Base-by-base conservation (phyloP, 2,888 invertebrate species). In the Dichetophora obliterata region DNA sequence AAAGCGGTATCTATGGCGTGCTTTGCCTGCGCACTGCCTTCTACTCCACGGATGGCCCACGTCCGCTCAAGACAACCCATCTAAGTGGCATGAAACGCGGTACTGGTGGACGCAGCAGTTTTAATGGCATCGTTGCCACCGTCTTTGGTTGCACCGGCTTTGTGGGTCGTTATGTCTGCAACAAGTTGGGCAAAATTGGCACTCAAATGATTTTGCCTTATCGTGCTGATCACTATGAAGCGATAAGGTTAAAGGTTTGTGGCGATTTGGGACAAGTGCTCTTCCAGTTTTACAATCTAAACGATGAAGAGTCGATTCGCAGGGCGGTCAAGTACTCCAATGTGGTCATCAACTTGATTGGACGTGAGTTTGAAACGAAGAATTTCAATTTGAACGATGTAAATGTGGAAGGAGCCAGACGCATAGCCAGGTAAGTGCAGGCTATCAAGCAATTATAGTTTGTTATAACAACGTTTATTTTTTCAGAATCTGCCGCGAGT, bases 41-140 rank as follows among this genome's bases (percentile, higher is more conserved):
- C 72, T 86, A 85, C 77, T 85, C 86, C 3, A 82, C 85, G 2
- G 88, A 89, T 69, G 82, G 80, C 2, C 87, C 88, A 24, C 87
- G 89, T 43, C 88, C 88, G 2, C 79, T 90, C 27, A 90, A 89
- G 80, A 91, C 88, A 71, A 91, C 91, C 79, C 94, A 93, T 89
- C 86, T 93, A 75, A 91, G 94, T 9, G 90, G 92, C 0, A 91
- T 95, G 86, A 95, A 94, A 88, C 91, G 94, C 80, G 97, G 96
- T 37, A 95, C 96, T 24, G 97, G 96, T 16, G 99, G 98, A 22
- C 93, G 99, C 50, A 95, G 95, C 82, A 98, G 98, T 86, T 99
- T 99, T 89, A 99, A 95, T 90, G 99, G 99, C 0, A 92, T 96
- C 75, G 97, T 99, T 2, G 97, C 96, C n/a, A 99, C 99, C n/a